Evolutionary conservation across 2,888 invertebrate species (phyloP), one percentile per base, ranked within the genome.

Genomic region (Aspidiotus rigidus): DNA sequence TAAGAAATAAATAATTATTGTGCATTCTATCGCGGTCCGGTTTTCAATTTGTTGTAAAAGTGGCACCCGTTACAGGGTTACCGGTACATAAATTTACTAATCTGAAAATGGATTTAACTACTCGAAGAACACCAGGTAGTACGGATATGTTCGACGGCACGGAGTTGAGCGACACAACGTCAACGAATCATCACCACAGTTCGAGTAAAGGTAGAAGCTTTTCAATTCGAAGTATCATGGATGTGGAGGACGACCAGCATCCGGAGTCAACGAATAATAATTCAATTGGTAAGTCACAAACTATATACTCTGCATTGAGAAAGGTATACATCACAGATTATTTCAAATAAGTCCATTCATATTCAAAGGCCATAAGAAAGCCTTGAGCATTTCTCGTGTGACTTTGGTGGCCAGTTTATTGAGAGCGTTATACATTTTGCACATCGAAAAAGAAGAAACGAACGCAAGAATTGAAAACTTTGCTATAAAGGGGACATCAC

Each of bases 161-260:
- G 13, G 28, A 28, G 13, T 7, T 10, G 17, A 59, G 39, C 13
- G 13, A 28, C 59, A 59, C 15, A 15, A 55, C 9, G 16, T 16
- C 9, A 9, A 41, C 16, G 42, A 39, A 55, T 15, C 41, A 59
- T 16, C 44, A 44, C 13, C 57, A 66, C 16, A 41, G 40, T 40
- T 40, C 53, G 28, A 42, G 16, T 16, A 41, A 40, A 56, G 56
- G 40, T 55, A 64, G 41, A 42, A 64, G 57, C 11, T 66, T 66
- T 66, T 66, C 66, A 1, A 66, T 66, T 10, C 66, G 66, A 16
- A 66, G 66, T 44, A 66, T 66, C 28, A 66, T 66, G 66, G 66
- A 66, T 49, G 66, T 66, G 10, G 66, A 66, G 17, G 66, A 66
- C 15, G 66, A 66, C 10, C 41, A 66, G n/a, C 66, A 66, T 41